These are phyloP conservation scores for Andricus quercusramuli DNA, from an alignment of 2,888 invertebrate species.

Conservation along the genomic window DNA sequence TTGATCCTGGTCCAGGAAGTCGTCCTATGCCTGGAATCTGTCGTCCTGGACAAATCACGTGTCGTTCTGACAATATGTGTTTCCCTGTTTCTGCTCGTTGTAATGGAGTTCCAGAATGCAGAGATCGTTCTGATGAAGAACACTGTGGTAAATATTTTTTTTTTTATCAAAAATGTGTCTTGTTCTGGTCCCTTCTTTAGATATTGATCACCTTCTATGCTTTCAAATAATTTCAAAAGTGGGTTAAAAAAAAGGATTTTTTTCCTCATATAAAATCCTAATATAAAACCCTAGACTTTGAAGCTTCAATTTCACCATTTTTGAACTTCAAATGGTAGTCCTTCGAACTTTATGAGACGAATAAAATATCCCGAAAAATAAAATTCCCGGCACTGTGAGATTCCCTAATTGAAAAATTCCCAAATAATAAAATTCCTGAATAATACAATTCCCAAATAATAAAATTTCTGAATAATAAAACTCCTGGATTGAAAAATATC, in stretches of 20 bases:
- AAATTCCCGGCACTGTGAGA: no score
- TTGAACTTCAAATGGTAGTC: no score
- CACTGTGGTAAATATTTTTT: conserved; percentile 75
- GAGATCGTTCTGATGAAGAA: conserved; percentile 82
- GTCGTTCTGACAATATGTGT: conserved; percentile 75
- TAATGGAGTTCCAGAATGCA: conserved; percentile 81
- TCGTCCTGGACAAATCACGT: conserved; percentile 74
- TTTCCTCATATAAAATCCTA: background rate
- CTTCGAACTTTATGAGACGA: no score
- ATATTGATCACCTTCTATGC: background rate
- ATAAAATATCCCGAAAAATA: no score
- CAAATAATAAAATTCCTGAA: no score
- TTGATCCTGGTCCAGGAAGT: conserved; percentile 51
- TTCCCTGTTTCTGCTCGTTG: conserved; percentile 79
- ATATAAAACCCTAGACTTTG: background rate
- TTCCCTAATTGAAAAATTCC: no score
- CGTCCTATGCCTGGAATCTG: conserved; percentile 67
- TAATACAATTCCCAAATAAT: no score
- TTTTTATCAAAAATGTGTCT: background rate
- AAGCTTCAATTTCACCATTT: background rate
- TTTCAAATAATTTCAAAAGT: background rate
- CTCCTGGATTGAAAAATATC: no score
- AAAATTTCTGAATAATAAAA: no score
- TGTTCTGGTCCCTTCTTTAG: background rate
- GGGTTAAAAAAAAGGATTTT: background rate